These are phyloP conservation scores for Ceyx melanurus DNA, from an alignment of 2,113 vertebrate genomes.

Conservation along the genomic window DNA sequence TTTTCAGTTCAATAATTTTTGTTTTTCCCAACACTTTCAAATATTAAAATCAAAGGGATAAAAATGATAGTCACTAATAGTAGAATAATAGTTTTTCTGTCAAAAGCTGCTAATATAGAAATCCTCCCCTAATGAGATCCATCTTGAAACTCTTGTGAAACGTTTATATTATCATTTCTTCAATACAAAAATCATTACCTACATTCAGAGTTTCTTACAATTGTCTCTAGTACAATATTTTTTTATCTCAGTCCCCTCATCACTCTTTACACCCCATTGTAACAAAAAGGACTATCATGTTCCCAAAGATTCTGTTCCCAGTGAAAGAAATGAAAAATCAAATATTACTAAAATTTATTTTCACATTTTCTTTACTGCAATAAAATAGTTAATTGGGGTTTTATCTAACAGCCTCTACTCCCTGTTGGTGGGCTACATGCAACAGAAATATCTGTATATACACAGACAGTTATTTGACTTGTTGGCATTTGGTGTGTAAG, in stretches of 20 bases:
- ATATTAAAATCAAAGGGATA: not conserved
- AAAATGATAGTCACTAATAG: not conserved
- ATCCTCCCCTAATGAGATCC: not conserved
- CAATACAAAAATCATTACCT: not conserved
- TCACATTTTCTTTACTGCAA: not conserved
- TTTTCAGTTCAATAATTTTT: not conserved
- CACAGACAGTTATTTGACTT: not conserved
- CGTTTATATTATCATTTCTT: not conserved
- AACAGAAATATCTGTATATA: not conserved
- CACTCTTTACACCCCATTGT: not conserved
- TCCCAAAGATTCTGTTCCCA: not conserved
- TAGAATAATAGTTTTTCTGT: not conserved
- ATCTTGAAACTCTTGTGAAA: not conserved
- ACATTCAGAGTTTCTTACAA: not conserved
- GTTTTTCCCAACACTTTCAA: not conserved
- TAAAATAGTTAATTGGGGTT: not conserved
- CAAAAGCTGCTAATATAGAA: not conserved
- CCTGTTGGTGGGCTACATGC: rapidly evolving
- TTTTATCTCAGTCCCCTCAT: not conserved
- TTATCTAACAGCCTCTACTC: not conserved
- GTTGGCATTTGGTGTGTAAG: not conserved
- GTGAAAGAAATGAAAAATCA: not conserved
- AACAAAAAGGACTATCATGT: not conserved
- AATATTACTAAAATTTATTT: not conserved
- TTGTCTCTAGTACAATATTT: not conserved